Conservation (phyloP, 2,113 vertebrate genomes). For the Ammospiza caudacuta region DNA sequence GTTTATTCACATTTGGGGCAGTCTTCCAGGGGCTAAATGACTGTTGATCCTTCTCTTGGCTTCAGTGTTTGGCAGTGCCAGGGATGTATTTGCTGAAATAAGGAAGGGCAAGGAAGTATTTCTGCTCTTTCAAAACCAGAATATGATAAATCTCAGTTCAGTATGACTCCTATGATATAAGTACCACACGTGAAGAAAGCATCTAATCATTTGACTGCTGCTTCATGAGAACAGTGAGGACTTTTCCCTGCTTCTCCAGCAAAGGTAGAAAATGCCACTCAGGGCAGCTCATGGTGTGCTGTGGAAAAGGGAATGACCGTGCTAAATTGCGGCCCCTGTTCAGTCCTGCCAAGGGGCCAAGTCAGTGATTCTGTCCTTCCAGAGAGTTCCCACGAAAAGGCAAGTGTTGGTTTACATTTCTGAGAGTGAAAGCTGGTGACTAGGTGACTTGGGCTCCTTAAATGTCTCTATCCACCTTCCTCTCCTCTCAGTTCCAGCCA, state of each 20-base stretch:
- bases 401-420: neutral
- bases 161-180: neutral
- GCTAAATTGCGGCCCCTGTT: neutral
- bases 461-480: neutral
- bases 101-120: neutral
- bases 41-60: neutral
- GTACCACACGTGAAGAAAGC: neutral
- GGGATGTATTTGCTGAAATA: neutral
- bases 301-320: accelerated
- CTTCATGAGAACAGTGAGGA: neutral
- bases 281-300: neutral
- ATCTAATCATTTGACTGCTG: neutral
- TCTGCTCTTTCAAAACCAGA: neutral
- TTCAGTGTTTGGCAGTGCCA: neutral
- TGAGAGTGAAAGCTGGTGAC: neutral
- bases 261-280: neutral
- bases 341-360: neutral
- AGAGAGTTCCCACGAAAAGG: neutral
- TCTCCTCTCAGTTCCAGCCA: neutral
- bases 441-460: neutral
- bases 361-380: neutral
- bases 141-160: neutral
- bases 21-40: neutral
- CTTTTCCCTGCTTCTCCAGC: neutral
- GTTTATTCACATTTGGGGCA: neutral